Conservation (phyloP, 2,113 vertebrate genomes). For the Amblyopsis rosae region DNA sequence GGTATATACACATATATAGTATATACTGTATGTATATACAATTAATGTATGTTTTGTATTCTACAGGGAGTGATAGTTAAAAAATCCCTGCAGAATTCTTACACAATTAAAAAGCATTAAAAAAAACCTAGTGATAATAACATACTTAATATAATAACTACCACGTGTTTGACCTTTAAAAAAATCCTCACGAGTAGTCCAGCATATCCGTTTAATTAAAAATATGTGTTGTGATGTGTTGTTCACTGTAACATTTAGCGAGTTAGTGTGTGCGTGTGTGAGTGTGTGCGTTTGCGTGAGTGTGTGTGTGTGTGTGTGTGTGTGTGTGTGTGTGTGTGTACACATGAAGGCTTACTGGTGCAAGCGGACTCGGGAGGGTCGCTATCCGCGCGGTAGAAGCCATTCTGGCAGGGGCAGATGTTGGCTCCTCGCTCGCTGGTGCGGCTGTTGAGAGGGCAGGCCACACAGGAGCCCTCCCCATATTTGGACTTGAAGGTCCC, state of each 20-base stretch:
- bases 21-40: not conserved
- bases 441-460: conserved; percentile 90
- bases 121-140: not conserved
- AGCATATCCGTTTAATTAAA: no score
- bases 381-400: conserved; percentile 90
- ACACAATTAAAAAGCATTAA: not conserved
- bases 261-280: no score
- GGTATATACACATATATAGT: no score
- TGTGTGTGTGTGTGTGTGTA: not conserved
- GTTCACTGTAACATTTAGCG: not conserved
- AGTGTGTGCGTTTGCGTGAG: not conserved
- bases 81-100: not conserved
- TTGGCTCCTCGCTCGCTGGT: conserved; percentile 84
- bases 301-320: no score
- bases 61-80: not conserved
- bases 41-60: not conserved
- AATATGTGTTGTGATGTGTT: not conserved
- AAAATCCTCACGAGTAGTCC: no score
- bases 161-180: not conserved
- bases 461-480: conserved; percentile 87
- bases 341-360: conserved; percentile 85
- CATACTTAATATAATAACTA: not conserved
- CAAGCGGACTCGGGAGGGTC: conserved; percentile 89
- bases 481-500: conserved; percentile 96
- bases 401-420: conserved; percentile 87